These are phyloP conservation scores for Hyperoplus immaculatus DNA, from an alignment of 2,797 vertebrate species.

Conservation along the genomic window DNA sequence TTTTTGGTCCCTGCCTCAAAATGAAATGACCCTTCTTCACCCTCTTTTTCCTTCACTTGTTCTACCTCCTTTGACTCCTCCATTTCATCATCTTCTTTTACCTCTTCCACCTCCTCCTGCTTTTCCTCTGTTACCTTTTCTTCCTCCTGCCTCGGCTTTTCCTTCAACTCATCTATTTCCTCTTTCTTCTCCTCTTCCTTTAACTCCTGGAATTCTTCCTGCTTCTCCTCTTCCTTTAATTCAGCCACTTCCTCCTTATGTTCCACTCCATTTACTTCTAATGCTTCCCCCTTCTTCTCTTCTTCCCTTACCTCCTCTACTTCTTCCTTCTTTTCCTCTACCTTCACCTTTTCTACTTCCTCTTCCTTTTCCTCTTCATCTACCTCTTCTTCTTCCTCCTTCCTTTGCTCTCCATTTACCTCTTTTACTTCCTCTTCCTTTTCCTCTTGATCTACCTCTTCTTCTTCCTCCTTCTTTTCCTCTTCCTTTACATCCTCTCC, in stretches of 20 bases:
- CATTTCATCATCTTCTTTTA: background rate
- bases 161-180: background rate
- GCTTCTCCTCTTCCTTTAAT: background rate
- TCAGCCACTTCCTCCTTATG: background rate
- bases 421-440: accelerated
- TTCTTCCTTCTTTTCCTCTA: background rate
- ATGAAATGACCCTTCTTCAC: background rate
- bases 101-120: background rate
- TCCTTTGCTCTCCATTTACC: background rate
- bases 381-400: background rate
- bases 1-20: background rate
- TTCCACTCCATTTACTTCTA: background rate
- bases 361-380: background rate
- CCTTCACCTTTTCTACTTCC: background rate
- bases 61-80: slow-evolving; percentile 1
- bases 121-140: background rate
- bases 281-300: background rate
- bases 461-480: background rate
- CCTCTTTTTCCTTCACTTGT: background rate
- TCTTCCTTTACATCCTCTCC: background rate
- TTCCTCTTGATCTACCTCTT: background rate
- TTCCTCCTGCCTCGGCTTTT: background rate
- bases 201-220: background rate
- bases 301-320: background rate
- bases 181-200: background rate